These are phyloP conservation scores for Eumacrocentrus americanus DNA, from an alignment of 2,888 invertebrate species.

Conservation along the genomic window DNA sequence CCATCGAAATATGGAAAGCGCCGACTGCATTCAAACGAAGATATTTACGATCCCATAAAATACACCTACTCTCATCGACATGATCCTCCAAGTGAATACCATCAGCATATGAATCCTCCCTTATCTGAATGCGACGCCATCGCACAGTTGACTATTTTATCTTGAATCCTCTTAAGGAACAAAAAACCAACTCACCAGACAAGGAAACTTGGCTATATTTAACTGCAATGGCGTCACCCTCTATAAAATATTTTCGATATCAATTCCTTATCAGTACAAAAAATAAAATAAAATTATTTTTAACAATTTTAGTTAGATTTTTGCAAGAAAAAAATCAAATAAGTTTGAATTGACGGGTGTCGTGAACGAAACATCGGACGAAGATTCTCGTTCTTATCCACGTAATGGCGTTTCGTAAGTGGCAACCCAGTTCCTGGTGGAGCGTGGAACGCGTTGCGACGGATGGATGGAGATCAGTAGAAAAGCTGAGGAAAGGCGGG, in stretches of 20 bases:
- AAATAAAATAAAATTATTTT: too few relatives aligned
- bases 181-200: too few relatives aligned
- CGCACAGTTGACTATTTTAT: too few relatives aligned
- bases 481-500: neutral
- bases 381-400: constrained; percentile 29
- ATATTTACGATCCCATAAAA: neutral
- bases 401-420: constrained; percentile 37
- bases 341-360: neutral
- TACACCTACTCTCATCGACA: neutral
- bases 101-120: neutral
- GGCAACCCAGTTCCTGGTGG: constrained; percentile 32
- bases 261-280: too few relatives aligned
- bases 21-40: neutral
- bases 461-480: constrained; percentile 17
- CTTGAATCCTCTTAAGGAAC: too few relatives aligned
- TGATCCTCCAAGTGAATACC: neutral
- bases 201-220: too few relatives aligned
- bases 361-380: neutral
- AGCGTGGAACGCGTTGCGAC: constrained; percentile 25
- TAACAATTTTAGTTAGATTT: too few relatives aligned
- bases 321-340: neutral
- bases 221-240: too few relatives aligned
- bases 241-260: too few relatives aligned
- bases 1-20: neutral
- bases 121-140: neutral